Evolutionary conservation across 2,797 vertebrate species (phyloP).

Genomic region (Galago senegalensis): DNA sequence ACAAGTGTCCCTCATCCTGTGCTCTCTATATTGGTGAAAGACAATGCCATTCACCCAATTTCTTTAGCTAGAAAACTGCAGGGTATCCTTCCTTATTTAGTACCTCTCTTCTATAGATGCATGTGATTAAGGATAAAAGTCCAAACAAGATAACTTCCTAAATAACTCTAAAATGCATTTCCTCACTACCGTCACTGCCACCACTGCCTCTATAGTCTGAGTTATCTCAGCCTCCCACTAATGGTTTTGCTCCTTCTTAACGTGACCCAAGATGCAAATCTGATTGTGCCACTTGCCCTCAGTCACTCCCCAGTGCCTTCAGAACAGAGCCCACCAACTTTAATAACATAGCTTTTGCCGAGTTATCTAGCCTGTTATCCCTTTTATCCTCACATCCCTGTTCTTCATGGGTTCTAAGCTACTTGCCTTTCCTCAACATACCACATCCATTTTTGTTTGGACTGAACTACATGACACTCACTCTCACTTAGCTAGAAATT

Average conservation of each 20-base stretch:
- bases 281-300: too few relatives aligned
- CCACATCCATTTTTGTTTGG: background rate
- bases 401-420: background rate
- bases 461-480: background rate
- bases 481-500: background rate
- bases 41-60: background rate
- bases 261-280: background rate
- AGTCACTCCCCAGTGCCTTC: background rate
- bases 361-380: background rate
- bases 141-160: background rate
- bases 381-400: background rate
- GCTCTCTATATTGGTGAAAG: background rate
- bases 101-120: background rate
- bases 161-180: background rate
- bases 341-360: background rate
- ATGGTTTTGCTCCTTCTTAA: background rate
- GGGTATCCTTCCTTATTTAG: background rate
- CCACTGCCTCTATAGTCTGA: background rate
- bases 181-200: background rate
- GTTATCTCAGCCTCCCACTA: background rate
- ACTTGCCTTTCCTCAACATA: background rate
- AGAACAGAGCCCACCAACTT: background rate
- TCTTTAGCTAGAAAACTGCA: background rate
- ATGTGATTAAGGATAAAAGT: background rate
- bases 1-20: background rate